A percentile compares a stretch with the other conserved stretches of the same genome.
Conservation (phyloP, 2,888 invertebrate species). For the Ochropleura plecta region DNA sequence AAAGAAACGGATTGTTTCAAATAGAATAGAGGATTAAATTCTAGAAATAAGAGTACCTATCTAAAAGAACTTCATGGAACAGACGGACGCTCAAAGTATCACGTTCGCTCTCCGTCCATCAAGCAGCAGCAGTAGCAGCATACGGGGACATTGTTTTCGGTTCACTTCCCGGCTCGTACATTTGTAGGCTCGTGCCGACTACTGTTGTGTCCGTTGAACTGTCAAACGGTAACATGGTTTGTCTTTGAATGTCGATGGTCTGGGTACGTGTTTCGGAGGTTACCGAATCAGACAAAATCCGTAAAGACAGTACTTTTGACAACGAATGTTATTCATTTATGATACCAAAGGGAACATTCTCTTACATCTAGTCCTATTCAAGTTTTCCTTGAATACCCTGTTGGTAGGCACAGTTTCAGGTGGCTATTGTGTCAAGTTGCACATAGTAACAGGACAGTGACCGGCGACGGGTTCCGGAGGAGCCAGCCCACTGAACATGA, state of each 20-base stretch:
- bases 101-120: too few species aligned
- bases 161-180: slow-evolving; percentile 43
- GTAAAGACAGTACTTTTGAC: background rate
- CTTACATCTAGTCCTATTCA: slow-evolving; percentile 7
- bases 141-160: slow-evolving; percentile 56
- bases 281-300: slow-evolving; percentile 18
- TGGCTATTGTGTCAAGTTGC: slow-evolving; percentile 54
- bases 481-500: slow-evolving; percentile 50
- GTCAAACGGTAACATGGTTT: slow-evolving; percentile 19
- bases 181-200: slow-evolving; percentile 27
- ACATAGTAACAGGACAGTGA: slow-evolving; percentile 44
- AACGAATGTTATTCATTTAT: background rate
- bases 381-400: slow-evolving; percentile 10
- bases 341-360: slow-evolving; percentile 4
- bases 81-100: background rate
- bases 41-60: background rate
- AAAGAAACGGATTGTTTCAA: slow-evolving; percentile 17
- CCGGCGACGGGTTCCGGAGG: slow-evolving; percentile 63
- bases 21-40: slow-evolving; percentile 20
- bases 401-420: slow-evolving; percentile 35
- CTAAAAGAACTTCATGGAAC: background rate
- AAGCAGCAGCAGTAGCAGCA: slow-evolving; percentile 28
- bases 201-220: slow-evolving; percentile 58
- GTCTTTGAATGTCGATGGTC: background rate
- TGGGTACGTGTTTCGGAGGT: slow-evolving; percentile 3